Conservation (phyloP, 1,140 invertebrate genomes). For the Frieseomelitta varia region DNA sequence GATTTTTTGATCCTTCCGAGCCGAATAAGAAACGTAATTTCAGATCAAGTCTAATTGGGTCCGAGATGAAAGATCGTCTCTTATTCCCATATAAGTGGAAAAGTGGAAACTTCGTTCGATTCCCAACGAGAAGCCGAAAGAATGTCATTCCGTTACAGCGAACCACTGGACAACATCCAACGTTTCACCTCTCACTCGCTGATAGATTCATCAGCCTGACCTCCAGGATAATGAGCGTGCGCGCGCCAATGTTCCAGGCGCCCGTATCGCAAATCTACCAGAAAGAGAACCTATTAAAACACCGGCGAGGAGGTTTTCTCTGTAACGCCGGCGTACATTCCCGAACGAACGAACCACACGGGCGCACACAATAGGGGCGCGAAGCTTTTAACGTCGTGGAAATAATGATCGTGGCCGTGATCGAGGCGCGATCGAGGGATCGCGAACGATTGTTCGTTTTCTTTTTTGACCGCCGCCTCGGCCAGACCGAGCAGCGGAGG, state of each 20-base stretch:
- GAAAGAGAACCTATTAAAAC: not conserved
- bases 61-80: not conserved
- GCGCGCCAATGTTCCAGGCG: not conserved
- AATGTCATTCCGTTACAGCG: not conserved
- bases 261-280: not conserved
- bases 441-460: conserved; percentile 26
- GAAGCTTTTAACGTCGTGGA: not conserved
- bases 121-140: not conserved
- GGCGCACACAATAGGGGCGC: not conserved
- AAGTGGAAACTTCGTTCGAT: not conserved
- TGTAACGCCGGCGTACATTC: not conserved
- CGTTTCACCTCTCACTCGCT: not conserved
- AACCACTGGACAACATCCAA: not conserved
- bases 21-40: not conserved
- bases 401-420: no score
- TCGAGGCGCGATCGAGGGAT: not conserved
- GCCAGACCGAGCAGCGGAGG: no score
- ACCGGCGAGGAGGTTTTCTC: not conserved
- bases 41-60: not conserved
- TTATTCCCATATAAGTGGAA: not conserved
- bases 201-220: not conserved
- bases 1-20: not conserved
- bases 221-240: not conserved
- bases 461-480: not conserved
- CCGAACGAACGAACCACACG: not conserved